Base-by-base conservation (phyloP, 2,113 vertebrate species). In the Clarias macrocephalus region DNA sequence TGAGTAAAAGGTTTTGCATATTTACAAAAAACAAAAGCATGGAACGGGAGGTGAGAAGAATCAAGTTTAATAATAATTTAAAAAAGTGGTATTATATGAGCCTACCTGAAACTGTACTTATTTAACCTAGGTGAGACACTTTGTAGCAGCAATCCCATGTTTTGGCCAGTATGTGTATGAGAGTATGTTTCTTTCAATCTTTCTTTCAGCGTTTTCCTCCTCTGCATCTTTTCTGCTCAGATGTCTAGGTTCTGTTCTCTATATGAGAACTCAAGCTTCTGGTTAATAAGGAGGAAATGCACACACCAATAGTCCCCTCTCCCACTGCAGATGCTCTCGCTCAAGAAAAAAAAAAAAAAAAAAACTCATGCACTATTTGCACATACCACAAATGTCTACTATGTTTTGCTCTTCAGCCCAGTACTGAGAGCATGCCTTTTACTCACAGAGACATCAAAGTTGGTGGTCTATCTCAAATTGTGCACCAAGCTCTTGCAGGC, bases 241-340 rank as follows among this genome's bases (percentile, higher is more conserved):
- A 52, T 52, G 73, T 52, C 21, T n/a, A 76, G 21, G 23, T 75
- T n/a, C 6, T 18, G 25, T 28, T 77, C n/a, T 76, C 42, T n/a
- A 19, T 52, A 10, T 42, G 30, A 42, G 3, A 73, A 73, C 33
- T 37, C 37, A 3, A 73, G 18, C 48, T 76, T 76, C 73, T 54
- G 48, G 23, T n/a, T 76, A 48, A 11, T 68, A 16, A 18, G 15
- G 7, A 37, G 68, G 30, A 72, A 37, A 11, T 25, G 0, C 1
- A 52, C 75, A 77, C 25, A 25, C 12, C 48, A 23, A n/a, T 3
- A n/a, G 25, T 77, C 87, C 87, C 92, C 90, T 7, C n/a, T 11
- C 28, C 6, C 12, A 70, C 66, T 56, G 15, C 62, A 83, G 33
- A 10, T 7, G 37, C 23, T 3, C 15, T 57, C 56, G 11, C n/a